Percentiles rank a stretch among this genome's conserved stretches.
phyloP scores from a whole-genome alignment of 1,140 invertebrate species.

The Drosophila erecta region DNA sequence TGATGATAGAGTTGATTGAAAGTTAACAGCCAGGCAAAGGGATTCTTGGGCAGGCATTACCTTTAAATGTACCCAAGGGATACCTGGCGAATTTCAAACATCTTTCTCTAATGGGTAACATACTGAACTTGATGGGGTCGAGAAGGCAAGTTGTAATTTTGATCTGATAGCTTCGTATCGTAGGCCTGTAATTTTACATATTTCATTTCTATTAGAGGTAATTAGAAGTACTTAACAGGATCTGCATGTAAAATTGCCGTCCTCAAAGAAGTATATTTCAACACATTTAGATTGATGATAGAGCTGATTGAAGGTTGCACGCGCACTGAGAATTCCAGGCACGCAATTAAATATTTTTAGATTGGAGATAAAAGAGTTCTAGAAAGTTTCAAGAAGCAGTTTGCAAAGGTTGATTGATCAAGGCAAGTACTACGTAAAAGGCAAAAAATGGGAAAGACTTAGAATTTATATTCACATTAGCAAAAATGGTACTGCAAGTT shows the following conservation, averaged over 20 bases:
- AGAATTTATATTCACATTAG: neutral
- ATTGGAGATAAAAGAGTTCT: constrained; percentile 17
- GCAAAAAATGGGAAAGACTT: too few species aligned
- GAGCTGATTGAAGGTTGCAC: constrained; percentile 29
- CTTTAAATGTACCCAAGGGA: constrained; percentile 20
- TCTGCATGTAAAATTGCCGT: constrained; percentile 21
- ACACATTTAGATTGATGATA: constrained; percentile 19
- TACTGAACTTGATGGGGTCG: neutral
- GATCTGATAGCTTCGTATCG: constrained; percentile 28
- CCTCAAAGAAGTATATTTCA: constrained; percentile 10
- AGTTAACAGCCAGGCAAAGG: constrained; percentile 45
- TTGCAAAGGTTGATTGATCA: neutral
- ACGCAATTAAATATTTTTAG: constrained; percentile 22
- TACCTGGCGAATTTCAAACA: constrained; percentile 1
- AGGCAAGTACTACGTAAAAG: too few species aligned
- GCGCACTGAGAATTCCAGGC: constrained; percentile 18
- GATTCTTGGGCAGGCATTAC: constrained; percentile 21
- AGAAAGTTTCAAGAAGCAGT: neutral
- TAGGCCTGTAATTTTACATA: constrained; percentile 36
- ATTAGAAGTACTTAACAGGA: constrained; percentile 34
- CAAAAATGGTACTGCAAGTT: neutral
- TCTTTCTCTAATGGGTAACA: constrained; percentile 17
- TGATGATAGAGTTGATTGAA: constrained; percentile 60
- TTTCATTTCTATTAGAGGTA: constrained; percentile 43
- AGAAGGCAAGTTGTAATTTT: constrained; percentile 24